phyloP scores from a whole-genome alignment of 2,797 vertebrate species.

The Novumbra hubbsi region DNA sequence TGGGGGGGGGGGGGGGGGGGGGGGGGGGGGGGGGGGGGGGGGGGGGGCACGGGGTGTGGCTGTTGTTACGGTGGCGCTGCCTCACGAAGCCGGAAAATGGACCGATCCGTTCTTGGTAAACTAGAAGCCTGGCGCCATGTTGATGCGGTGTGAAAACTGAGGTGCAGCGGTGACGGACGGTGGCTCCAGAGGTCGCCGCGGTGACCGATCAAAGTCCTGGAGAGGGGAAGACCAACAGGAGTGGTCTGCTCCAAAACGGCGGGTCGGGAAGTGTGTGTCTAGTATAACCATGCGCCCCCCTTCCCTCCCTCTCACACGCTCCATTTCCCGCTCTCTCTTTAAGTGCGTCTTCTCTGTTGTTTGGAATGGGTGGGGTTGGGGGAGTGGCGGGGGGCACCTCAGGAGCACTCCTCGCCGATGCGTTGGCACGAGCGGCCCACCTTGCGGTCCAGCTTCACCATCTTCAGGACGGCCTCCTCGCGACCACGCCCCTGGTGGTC shows the following conservation, averaged over 20 bases:
- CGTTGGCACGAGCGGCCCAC: slow-evolving; percentile 96
- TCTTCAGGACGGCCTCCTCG: slow-evolving; percentile 94
- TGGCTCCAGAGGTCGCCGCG: slow-evolving; percentile 28
- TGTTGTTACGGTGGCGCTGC: slow-evolving; percentile 14
- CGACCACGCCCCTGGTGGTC: slow-evolving; percentile 94
- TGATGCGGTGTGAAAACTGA: slow-evolving; percentile 65
- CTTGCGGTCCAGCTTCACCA: slow-evolving; percentile 98
- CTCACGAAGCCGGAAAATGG: slow-evolving; percentile 13
- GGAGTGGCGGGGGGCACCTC: slow-evolving; percentile 55
- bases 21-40: too few relatives aligned
- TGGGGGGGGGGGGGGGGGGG: too few relatives aligned
- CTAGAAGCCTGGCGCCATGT: slow-evolving; percentile 42
- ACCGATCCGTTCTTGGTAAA: slow-evolving; percentile 32
- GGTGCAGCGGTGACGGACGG: slow-evolving; percentile 44
- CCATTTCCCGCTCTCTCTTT: slow-evolving; percentile 17
- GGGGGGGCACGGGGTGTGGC: neutral
- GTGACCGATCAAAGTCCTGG: slow-evolving; percentile 24
- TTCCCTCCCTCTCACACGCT: neutral
- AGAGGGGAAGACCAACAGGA: slow-evolving; percentile 37
- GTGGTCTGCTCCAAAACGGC: slow-evolving; percentile 42
- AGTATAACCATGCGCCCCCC: slow-evolving; percentile 19
- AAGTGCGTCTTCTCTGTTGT: slow-evolving; percentile 48
- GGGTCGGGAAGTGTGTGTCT: slow-evolving; percentile 47
- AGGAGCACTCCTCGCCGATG: slow-evolving; percentile 95
- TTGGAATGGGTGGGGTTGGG: slow-evolving; percentile 28